phyloP scores from a whole-genome alignment of 2,113 vertebrate genomes.

The Pelmatolapia mariae region DNA sequence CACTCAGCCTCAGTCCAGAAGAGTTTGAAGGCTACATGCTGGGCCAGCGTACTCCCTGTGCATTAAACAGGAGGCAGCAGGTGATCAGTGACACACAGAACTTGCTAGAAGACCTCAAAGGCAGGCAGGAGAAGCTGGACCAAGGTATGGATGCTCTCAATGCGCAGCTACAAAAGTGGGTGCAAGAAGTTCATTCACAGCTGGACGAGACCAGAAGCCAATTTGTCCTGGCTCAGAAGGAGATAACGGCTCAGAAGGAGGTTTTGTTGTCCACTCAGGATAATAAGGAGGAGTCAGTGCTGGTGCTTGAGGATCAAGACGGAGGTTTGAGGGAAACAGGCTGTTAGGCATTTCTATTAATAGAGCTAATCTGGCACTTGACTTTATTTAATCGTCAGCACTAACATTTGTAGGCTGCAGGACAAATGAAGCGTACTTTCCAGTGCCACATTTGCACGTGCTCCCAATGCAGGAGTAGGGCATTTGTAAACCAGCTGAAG shows the following conservation, averaged over 20 bases:
- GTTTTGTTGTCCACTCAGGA: not conserved
- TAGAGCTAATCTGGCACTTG: not conserved
- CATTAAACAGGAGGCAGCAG: constrained; percentile 8
- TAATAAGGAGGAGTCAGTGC: not conserved
- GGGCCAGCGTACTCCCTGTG: constrained; percentile 26
- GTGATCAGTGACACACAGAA: constrained; percentile 47
- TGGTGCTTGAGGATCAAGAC: constrained; percentile 6
- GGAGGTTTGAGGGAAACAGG: constrained; percentile 7
- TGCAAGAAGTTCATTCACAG: constrained; percentile 61
- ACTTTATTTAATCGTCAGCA: not conserved
- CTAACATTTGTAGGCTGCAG: not conserved
- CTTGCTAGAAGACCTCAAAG: constrained; percentile 62
- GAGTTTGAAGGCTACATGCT: constrained; percentile 75
- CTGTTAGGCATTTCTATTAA: constrained; percentile 17
- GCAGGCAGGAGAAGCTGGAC: constrained; percentile 70
- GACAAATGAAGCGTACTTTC: not conserved
- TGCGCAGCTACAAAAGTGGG: constrained; percentile 67
- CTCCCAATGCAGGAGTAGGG: not conserved
- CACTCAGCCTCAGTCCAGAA: constrained; percentile 70
- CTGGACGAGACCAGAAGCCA: constrained; percentile 60
- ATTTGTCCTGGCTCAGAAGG: constrained; percentile 37
- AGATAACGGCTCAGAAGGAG: not conserved
- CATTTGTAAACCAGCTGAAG: not conserved
- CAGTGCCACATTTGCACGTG: constrained; percentile 7
- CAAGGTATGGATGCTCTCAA: constrained; percentile 56